phyloP scores from a whole-genome alignment of 2,888 invertebrate genomes.

The Xestoiulus laeticollis region DNA sequence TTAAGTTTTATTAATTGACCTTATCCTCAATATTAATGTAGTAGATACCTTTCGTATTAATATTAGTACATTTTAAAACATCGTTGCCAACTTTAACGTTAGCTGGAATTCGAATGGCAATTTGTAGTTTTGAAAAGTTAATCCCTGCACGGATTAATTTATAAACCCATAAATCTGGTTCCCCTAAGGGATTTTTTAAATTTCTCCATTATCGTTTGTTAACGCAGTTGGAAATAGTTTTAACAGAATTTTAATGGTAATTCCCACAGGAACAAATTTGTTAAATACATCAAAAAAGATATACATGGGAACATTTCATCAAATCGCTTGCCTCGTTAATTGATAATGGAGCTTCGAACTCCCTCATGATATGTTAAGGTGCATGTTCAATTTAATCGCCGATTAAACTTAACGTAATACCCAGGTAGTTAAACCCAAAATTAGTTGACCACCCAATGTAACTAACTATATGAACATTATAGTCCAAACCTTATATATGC shows the following conservation, averaged over 20 bases:
- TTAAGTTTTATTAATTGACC: neutral
- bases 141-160: neutral
- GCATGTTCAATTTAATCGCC: too few relatives aligned
- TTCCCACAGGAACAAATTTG: neutral
- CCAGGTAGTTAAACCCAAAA: too few relatives aligned
- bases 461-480: too few relatives aligned
- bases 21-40: neutral
- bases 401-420: too few relatives aligned
- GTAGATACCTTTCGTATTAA: neutral
- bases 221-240: neutral
- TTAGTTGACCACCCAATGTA: too few relatives aligned
- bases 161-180: neutral
- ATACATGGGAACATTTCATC: neutral
- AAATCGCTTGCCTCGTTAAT: neutral
- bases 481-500: too few relatives aligned
- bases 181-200: neutral
- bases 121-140: neutral
- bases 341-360: neutral
- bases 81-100: too few relatives aligned
- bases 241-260: neutral
- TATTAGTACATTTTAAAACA: neutral
- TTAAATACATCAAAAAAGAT: neutral
- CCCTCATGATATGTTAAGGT: neutral
- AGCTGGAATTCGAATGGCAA: neutral
- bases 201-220: neutral